A percentile compares a stretch with the other conserved stretches of the same genome.
phyloP scores from a whole-genome alignment of 2,888 invertebrate species.

The Branchipolynoe longqiensis region DNA sequence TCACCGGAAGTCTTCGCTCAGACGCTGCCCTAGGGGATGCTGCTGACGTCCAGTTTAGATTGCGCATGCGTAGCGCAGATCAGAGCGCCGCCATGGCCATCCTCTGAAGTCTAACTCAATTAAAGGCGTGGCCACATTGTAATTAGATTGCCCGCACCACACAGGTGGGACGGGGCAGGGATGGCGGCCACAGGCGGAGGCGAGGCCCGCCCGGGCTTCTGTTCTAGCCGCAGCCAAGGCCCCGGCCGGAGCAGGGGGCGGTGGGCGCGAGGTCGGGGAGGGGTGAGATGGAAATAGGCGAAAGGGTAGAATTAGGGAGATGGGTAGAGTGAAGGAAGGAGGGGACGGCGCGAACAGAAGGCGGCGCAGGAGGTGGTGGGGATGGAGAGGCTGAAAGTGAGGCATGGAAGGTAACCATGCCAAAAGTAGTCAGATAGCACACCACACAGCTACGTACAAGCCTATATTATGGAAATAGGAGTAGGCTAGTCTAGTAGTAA shows the following conservation, averaged over 20 bases:
- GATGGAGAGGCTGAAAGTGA: too few relatives aligned
- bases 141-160: conserved; percentile 46
- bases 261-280: conserved; percentile 5
- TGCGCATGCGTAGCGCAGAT: conserved; percentile 48
- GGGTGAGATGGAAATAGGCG: too few relatives aligned
- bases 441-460: too few relatives aligned
- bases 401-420: too few relatives aligned
- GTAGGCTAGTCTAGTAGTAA: too few relatives aligned
- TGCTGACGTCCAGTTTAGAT: conserved; percentile 44
- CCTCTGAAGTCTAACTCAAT: conserved; percentile 51
- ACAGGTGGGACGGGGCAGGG: conserved; percentile 43
- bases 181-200: not conserved
- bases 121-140: conserved; percentile 36
- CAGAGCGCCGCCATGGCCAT: conserved; percentile 30
- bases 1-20: conserved; percentile 22
- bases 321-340: too few relatives aligned
- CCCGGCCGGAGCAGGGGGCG: conserved; percentile 10
- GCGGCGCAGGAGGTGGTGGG: too few relatives aligned
- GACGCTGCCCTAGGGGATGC: not conserved
- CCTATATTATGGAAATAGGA: too few relatives aligned
- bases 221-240: not conserved
- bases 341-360: too few relatives aligned
- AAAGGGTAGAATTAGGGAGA: too few relatives aligned
- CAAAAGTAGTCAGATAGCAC: too few relatives aligned
- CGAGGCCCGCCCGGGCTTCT: not conserved